phyloP scores from a whole-genome alignment of 2,113 vertebrate genomes.

The Phrynosoma platyrhinos region DNA sequence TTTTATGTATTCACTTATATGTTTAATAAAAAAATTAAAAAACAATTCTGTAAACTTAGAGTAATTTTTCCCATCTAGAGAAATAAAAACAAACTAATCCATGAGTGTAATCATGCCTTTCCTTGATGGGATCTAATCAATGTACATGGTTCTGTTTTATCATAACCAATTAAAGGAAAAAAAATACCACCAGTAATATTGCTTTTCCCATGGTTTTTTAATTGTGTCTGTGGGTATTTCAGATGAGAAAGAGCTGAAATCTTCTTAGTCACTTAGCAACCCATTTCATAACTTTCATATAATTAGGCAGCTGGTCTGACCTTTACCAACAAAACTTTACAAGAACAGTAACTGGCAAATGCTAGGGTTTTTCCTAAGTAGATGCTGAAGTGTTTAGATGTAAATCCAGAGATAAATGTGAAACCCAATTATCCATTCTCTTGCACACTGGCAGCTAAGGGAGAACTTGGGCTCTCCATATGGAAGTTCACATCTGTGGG shows the following conservation, averaged over 20 bases:
- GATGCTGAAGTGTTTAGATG: not conserved
- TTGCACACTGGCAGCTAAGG: not conserved
- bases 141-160: not conserved
- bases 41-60: not conserved
- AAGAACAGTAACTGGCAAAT: constrained; percentile 50
- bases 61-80: not conserved
- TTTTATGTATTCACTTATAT: too few relatives aligned
- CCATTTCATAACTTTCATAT: constrained; percentile 53
- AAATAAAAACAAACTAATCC: not conserved
- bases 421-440: not conserved
- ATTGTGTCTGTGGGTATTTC: constrained; percentile 29
- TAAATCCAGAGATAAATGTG: constrained; percentile 6
- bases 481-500: not conserved
- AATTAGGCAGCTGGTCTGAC: constrained; percentile 60
- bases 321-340: not conserved
- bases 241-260: constrained; percentile 43
- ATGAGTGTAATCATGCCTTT: not conserved
- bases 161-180: constrained; percentile 2
- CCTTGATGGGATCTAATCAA: not conserved
- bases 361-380: constrained; percentile 34
- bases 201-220: constrained; percentile 34
- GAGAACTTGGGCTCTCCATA: not conserved
- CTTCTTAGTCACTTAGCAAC: constrained; percentile 28
- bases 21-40: too few relatives aligned
- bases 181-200: constrained; percentile 9